Base-by-base conservation (phyloP, 2,113 vertebrate species). In the Callithrix jacchus region DNA sequence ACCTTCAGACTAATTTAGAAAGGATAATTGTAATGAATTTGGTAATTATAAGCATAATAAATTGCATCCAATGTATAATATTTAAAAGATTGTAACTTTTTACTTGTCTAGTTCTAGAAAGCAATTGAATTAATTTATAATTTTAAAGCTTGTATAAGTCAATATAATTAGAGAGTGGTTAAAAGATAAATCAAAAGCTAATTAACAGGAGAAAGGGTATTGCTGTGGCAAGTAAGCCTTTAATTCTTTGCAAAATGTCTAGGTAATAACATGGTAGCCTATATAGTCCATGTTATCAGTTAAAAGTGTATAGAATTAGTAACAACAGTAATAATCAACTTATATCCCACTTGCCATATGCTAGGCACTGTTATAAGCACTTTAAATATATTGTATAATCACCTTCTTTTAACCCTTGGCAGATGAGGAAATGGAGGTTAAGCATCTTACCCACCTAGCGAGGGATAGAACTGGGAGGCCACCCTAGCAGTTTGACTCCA, bases 1-100 rank as follows among this genome's bases (percentile, higher is more conserved):
- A 97, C 94, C 80, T 98, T 98, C 92, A 97, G 42, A 84, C 86
- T 94, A 86, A 97, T 96, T 97, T 71, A 61, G 97, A 73, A 81
- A 70, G 52, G 89, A 91, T 89, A 97, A 97, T 98, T 98, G 93
- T 71, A 97, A 1, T 85, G 45, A 91, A 98, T 97, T 96, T 95
- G 47, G 0, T 97, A 82, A 95, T 97, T 98, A 95, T 89, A 94
- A 64, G 74, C 52, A 95, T 85, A 95, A 97, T 93, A 76, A 89
- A 82, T 97, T 91, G 91, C 93, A 96, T 98, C 96, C 47, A 16
- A 91, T 81, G 86, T 89, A 91, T 94, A 95, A 92, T 93, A 95
- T 58, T 61, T 94, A 96, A 97, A 97, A 71, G 92, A 95, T 73
- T 54, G 82, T 92, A 61, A 66, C 14, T 91, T 89, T 90, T 66